Evolutionary conservation across 2,113 vertebrate species (phyloP).

Genomic region (Paracanthobrama guichenoti): DNA sequence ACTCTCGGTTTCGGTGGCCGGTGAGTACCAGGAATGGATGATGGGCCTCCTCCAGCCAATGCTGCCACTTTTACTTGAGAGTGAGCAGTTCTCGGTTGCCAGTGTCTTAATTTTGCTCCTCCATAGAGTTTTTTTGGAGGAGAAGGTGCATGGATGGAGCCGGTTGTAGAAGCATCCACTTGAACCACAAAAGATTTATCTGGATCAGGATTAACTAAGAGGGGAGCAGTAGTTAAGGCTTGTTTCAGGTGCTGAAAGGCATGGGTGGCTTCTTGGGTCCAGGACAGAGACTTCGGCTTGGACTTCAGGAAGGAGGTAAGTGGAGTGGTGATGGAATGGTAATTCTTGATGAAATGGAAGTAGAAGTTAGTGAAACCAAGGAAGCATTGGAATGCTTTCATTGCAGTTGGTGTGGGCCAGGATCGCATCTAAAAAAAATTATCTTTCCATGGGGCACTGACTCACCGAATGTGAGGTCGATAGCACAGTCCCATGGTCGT

Average conservation of each 20-base stretch:
- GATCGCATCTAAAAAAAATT: no score
- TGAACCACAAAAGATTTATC: background rate
- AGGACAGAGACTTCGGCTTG: no score
- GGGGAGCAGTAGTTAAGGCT: background rate
- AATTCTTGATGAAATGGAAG: no score
- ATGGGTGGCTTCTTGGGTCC: background rate
- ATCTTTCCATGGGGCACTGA: no score
- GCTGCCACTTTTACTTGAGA: no score
- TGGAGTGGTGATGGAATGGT: no score
- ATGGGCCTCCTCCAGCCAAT: background rate
- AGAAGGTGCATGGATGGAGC: background rate
- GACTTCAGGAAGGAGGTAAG: no score
- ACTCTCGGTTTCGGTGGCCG: background rate
- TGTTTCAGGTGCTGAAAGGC: background rate
- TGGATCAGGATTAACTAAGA: background rate
- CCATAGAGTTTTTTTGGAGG: background rate
- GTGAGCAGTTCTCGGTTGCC: background rate
- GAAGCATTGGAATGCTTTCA: no score
- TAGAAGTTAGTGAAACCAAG: no score
- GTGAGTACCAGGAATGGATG: background rate
- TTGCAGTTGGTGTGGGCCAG: no score
- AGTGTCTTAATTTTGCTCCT: background rate
- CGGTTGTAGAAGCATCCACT: background rate
- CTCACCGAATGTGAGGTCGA: no score
- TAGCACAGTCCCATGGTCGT: no score